phyloP scores from a whole-genome alignment of 2,797 vertebrate genomes.

The Lindbergichthys nudifrons region DNA sequence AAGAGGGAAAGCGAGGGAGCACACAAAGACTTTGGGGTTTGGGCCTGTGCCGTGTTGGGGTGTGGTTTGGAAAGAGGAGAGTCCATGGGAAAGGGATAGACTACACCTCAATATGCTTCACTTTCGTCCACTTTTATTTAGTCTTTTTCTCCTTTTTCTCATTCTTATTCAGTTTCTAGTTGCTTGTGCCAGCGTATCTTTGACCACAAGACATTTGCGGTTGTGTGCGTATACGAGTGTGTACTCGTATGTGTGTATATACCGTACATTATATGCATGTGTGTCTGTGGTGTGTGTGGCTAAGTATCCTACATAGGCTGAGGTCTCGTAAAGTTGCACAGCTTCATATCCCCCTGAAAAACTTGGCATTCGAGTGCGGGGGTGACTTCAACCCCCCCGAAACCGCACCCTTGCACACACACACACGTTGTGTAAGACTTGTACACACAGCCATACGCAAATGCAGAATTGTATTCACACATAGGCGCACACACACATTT shows the following conservation, averaged over 20 bases:
- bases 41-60: constrained; percentile 73
- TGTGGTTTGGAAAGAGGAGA: constrained; percentile 79
- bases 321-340: constrained; percentile 81
- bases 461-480: constrained; percentile 53
- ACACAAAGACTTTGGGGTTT: constrained; percentile 77
- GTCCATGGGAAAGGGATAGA: constrained; percentile 63
- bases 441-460: constrained; percentile 27
- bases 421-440: too few species aligned
- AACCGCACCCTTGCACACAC: constrained; percentile 68
- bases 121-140: constrained; percentile 62
- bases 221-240: constrained; percentile 26
- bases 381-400: constrained; percentile 80
- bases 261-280: constrained; percentile 55
- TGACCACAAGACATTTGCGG: constrained; percentile 55
- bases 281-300: constrained; percentile 68
- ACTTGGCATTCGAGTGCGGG: constrained; percentile 73
- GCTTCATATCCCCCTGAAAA: constrained; percentile 71
- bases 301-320: constrained; percentile 77
- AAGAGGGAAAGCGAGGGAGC: constrained; percentile 60
- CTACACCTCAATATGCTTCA: constrained; percentile 72
- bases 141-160: constrained; percentile 17
- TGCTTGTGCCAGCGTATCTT: constrained; percentile 60
- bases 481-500: constrained; percentile 8
- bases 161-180: constrained; percentile 39
- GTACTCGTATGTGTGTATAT: constrained; percentile 32